phyloP scores from a whole-genome alignment of 1,140 invertebrate species.

The Pachyrhynchus sulphureomaculatus region DNA sequence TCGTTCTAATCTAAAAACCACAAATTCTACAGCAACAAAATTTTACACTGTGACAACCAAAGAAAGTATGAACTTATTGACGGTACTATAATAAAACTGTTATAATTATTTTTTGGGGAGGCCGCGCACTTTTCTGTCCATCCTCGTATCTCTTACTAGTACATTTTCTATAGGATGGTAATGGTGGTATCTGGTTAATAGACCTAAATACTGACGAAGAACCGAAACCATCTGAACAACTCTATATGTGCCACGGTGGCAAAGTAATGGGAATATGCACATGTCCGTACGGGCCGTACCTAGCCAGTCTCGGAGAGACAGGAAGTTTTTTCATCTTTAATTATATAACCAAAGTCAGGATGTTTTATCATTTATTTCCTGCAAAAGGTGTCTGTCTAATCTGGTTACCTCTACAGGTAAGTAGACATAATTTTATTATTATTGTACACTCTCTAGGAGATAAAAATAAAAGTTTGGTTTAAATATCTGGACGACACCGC shows the following conservation, averaged over 20 bases:
- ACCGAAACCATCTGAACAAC: conserved; percentile 58
- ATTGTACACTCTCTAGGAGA: background rate
- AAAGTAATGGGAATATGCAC: conserved; percentile 66
- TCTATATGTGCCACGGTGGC: conserved; percentile 75
- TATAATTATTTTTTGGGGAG: too few relatives aligned
- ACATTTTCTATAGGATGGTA: conserved; percentile 64
- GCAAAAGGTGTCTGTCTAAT: conserved; percentile 64
- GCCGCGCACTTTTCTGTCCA: too few relatives aligned
- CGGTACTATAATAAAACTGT: too few relatives aligned
- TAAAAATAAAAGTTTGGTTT: too few relatives aligned
- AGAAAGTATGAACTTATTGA: too few relatives aligned
- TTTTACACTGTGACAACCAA: too few relatives aligned
- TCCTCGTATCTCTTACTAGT: too few relatives aligned
- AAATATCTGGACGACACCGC: too few relatives aligned
- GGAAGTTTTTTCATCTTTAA: conserved; percentile 73
- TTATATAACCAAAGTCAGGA: conserved; percentile 59
- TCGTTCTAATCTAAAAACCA: too few relatives aligned
- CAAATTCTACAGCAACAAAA: too few relatives aligned
- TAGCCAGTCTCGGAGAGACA: conserved; percentile 69
- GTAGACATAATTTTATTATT: conserved; percentile 27
- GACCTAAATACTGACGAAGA: conserved; percentile 68
- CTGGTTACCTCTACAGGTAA: conserved; percentile 72
- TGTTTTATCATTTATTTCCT: conserved; percentile 64
- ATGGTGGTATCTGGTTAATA: conserved; percentile 79
- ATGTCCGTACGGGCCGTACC: conserved; percentile 65